Evolutionary conservation across 2,113 vertebrate genomes (phyloP).

Genomic region (Glaucomys volans): DNA sequence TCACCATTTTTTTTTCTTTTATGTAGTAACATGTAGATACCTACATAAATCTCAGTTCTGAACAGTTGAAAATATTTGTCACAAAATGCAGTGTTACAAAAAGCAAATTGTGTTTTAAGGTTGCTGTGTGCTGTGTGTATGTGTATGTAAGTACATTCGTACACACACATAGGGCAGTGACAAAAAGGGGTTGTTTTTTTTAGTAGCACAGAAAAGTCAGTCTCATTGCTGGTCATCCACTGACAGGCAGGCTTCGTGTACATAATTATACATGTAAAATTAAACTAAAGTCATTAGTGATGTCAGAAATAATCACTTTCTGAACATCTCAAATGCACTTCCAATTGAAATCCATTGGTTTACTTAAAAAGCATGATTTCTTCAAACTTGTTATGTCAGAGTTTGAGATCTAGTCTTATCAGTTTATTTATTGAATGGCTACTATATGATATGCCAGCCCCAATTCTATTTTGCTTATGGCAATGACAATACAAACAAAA

Average conservation of each 20-base stretch:
- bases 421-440: neutral
- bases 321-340: neutral
- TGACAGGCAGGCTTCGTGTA: neutral
- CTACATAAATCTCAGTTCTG: neutral
- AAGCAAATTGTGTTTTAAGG: neutral
- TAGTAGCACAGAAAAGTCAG: neutral
- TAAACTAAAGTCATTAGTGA: neutral
- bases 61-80: neutral
- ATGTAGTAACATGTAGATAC: neutral
- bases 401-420: neutral
- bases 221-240: neutral
- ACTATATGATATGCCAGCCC: too few species aligned
- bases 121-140: neutral
- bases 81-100: neutral
- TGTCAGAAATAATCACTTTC: neutral
- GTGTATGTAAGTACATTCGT: neutral
- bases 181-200: neutral
- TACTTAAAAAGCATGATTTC: conserved; percentile 4
- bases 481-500: neutral
- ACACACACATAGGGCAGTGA: neutral
- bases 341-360: neutral
- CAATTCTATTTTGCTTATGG: neutral
- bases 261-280: conserved; percentile 14
- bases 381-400: neutral
- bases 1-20: neutral